Conservation (phyloP, 2,888 invertebrate species). For the Megamerina dolium region DNA sequence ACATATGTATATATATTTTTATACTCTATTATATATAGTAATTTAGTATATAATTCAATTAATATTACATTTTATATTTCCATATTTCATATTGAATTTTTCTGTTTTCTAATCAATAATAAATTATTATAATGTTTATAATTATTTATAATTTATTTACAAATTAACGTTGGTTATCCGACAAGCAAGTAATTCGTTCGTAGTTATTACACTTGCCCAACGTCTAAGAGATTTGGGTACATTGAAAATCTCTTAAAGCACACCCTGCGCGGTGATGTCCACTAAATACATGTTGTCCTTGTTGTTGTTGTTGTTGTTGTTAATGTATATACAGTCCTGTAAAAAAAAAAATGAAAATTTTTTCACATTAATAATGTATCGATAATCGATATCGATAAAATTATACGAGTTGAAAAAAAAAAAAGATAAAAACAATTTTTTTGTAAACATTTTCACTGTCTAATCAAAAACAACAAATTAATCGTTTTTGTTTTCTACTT, state of each 20-base stretch:
- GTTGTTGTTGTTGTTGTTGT: slow-evolving; percentile 29
- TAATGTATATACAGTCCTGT: slow-evolving; percentile 46
- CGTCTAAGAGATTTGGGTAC: slow-evolving; percentile 49
- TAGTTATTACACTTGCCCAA: slow-evolving; percentile 36
- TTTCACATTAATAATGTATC: too few species aligned
- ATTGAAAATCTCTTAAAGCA: slow-evolving; percentile 43
- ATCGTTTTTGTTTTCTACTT: too few species aligned
- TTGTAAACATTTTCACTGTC: too few species aligned
- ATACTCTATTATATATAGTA: slow-evolving; percentile 2
- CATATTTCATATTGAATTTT: slow-evolving; percentile 16
- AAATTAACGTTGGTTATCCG: slow-evolving; percentile 44
- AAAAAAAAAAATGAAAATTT: slow-evolving; percentile 8
- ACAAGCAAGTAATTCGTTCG: slow-evolving; percentile 22
- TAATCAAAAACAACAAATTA: too few species aligned
- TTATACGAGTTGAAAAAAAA: too few species aligned
- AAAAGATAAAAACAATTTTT: too few species aligned
- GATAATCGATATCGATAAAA: too few species aligned
- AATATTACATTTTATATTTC: slow-evolving; percentile 5
- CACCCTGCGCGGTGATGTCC: slow-evolving; percentile 52
- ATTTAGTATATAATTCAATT: slow-evolving; percentile 19
- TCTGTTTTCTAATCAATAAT: too few species aligned
- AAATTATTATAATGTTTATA: background rate
- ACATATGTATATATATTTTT: too few species aligned
- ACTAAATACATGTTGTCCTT: slow-evolving; percentile 35
- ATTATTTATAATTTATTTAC: slow-evolving; percentile 24